Base-by-base conservation (phyloP, 2,888 invertebrate genomes). In the Thelaira solivaga region DNA sequence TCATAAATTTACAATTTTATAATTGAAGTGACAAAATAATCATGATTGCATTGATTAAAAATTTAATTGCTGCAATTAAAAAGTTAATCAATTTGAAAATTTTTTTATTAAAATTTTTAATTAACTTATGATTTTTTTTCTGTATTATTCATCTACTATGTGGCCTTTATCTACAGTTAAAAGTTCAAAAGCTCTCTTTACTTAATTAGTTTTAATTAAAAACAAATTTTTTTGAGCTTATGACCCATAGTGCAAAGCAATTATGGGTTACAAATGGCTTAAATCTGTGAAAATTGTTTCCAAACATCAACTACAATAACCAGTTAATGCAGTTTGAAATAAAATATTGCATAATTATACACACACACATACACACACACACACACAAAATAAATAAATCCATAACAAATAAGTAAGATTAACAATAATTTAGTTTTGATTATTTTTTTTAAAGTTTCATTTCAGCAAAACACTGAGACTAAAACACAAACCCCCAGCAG, bases 311-410 rank as follows among this genome's bases (percentile, higher is more conserved):
- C n/a, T 18, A 13, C 43, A 53, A 75, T 31, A 75, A 75, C 62
- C 47, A 20, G 68, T 34, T 62, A 31, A 41, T 24, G 68, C 68
- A 55, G 51, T 75, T 68, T 45, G 11, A 16, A 64, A 49, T 4
- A 29, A 39, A 68, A 62, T 55, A 62, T 75, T 68, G 39, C 75
- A 68, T 55, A 68, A 75, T 67, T 61, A 61, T 57, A 45, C 29
- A 57, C 11, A 64, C 29, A 29, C 55, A 20, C n/a, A n/a, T 8
- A 41, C 10, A 3, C 6, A 29, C 18, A 29, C 36, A 45, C 16
- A 13, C 26, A 41, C 26, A 45, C 24, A 2, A 20, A 41, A 51
- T 29, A 24, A 24, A 36, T 20, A 39, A 49, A 41, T 22, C 22
- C 39, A 65, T 36, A 67, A 45, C 34, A 16, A 74, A 43, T 36